Conservation (phyloP, 1,140 invertebrate species). For the Ceratina australensis region DNA sequence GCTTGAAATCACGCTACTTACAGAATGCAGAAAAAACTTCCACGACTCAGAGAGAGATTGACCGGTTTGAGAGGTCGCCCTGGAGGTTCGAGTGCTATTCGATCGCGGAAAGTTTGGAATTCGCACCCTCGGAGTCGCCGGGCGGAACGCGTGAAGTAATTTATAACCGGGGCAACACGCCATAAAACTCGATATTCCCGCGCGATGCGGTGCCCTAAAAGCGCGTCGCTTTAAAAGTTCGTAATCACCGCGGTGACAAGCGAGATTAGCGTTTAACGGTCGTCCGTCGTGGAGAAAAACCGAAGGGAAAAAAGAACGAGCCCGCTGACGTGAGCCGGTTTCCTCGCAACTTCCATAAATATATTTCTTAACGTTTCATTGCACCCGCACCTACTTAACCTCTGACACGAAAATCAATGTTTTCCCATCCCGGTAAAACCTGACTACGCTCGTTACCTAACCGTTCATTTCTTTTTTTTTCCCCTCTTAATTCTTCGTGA, state of each 20-base stretch:
- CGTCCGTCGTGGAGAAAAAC: neutral
- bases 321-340: neutral
- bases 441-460: no score
- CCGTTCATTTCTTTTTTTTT: neutral
- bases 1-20: no score
- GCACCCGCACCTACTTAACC: no score
- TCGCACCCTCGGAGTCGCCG: neutral
- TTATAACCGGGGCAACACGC: neutral
- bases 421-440: neutral
- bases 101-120: constrained; percentile 7
- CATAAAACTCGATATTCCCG: constrained; percentile 30
- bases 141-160: constrained; percentile 2
- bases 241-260: constrained; percentile 34
- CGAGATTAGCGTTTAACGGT: constrained; percentile 28
- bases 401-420: no score
- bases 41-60: no score
- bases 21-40: no score
- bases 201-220: constrained; percentile 10
- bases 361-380: neutral
- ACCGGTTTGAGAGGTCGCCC: neutral
- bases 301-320: neutral
- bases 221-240: constrained; percentile 33
- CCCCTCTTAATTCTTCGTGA: neutral
- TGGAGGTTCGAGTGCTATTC: no score
- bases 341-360: neutral